Evolutionary conservation across 2,888 invertebrate species (phyloP), one percentile per base, ranked within the genome.

Genomic region (Watsonalla cultraria): DNA sequence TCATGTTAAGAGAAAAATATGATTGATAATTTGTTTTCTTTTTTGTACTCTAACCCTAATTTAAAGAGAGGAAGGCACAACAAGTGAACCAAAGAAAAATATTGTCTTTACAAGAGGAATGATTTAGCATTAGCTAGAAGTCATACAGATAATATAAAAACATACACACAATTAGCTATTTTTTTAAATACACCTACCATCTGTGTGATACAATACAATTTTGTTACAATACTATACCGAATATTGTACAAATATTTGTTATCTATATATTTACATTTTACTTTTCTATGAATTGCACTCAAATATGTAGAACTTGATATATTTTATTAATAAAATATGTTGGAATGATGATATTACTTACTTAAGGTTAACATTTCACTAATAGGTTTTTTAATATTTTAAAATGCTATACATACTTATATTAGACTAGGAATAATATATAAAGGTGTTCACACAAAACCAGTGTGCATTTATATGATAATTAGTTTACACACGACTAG

Each of bases 361-460:
- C 59, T 59, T 59, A 59, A 57, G 59, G 62, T 64, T 59, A 65
- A 64, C 60, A 57, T 61, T 52, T 53, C 54, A 55, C 34, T 51
- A 52, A 51, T 64, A 56, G 59, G 61, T 55, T 24, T 55, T 24
- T 24, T 24, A 4, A 24, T 24, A 24, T 60, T 64, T 72, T 74
- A 72, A n/a, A 74, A 73, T 72, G 70, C 72, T 72, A 68, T 54
- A 65, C 37, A 37, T 42, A 11, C 61, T 67, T 65, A 69, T 62
- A 66, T 72, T 74, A 78, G 76, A 80, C 78, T 80, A 80, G 77
- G 70, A 61, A 59, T 74, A 73, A 72, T 63, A 24, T 24, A 24
- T 24, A 24, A 24, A 24, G 69, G 58, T 67, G 75, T 78, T 68
- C 67, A 68, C 74, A 77, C 72, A 67, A 69, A 72, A 70, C 72